Evolutionary conservation across 2,888 invertebrate genomes (phyloP), one percentile per base, ranked within the genome.

Genomic region (Eilema caniola): DNA sequence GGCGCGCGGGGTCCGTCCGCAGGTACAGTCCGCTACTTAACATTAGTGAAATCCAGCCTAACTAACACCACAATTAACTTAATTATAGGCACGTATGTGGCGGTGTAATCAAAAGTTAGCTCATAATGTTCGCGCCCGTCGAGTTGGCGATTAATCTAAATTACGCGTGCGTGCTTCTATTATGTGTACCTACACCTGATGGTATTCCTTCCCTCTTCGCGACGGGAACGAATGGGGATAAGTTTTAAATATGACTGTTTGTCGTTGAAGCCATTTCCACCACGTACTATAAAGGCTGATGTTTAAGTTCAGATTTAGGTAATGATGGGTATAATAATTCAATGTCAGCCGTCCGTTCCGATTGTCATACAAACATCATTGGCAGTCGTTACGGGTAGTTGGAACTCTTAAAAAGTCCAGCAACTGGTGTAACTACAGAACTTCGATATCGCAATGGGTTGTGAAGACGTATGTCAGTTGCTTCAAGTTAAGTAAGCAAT

Each of bases 81-180:
- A 31, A 65, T 37, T 60, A 61, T 41, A 23, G 12, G 47, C 41
- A 53, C 23, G 60, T 47, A 62, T 67, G 53, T n/a, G 31, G 3
- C 20, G 16, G 31, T 53, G 23, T 67, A 67, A 69, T 64, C 64
- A 69, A 69, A 37, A 69, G 70, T 65, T 66, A 37, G 12, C 14
- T 53, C 67, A 53, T 67, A 57, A 57, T 25, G 56, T 62, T 24
- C 47, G 41, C 57, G 7, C n/a, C 25, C 57, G 47, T 14, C 16
- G 31, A 57, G 16, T 16, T 61, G 1, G 53, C 11, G 61, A 57
- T 68, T 61, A 63, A 59, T 62, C 47, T 66, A 23, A 62, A 66
- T 57, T 66, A 61, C 25, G 63, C 20, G 14, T 31, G 69, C 47
- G 41, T 59, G 66, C 25, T 64, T 59, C 68, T 66, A 66, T 62